Base-by-base conservation (phyloP, 2,888 invertebrate species). In the Leptinotarsa haldemani region DNA sequence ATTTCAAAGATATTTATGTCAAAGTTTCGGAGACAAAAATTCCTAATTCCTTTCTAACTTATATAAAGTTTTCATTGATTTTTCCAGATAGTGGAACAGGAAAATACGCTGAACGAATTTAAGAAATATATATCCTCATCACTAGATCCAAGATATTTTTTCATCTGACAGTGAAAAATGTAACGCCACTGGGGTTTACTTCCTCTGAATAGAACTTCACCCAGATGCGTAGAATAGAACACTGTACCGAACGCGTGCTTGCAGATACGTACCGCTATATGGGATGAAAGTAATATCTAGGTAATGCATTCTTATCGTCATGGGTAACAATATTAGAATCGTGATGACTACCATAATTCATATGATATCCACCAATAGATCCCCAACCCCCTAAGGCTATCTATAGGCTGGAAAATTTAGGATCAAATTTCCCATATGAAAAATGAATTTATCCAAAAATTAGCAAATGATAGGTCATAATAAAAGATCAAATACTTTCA, bases 191-290 rank as follows among this genome's bases (percentile, higher is more conserved):
- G 73, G 73, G 48, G 18, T 12, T 25, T 61, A 63, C 64, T 73
- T 58, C 70, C 50, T 70, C 58, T 40, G 61, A 61, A 48, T 20
- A 68, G 56, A 73, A 80, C 71, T 71, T 73, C 75, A 78, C 77
- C 74, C 80, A 80, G 79, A 80, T 79, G 80, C 73, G 70, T 74
- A 69, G 46, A 74, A 71, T 74, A 69, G 25, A 75, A 71, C 30
- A 30, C 71, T 53, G 58, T 70, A 48, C 73, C 58, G 76, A 77
- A 77, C 78, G 75, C 79, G 74, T 77, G 71, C 65, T 47, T 58
- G 66, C 74, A 76, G 74, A 64, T 71, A 66, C 66, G 69, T 46
- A 69, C 68, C 58, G 40, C 61, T 13, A 40, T 9, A 61, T 61
- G 61, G 40, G 61, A 61, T 61, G 61, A 61, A 16, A 61, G n/a